Evolutionary conservation across 2,797 vertebrate species (phyloP), one percentile per base, ranked within the genome.

Genomic region (Aulostomus chinensis): DNA sequence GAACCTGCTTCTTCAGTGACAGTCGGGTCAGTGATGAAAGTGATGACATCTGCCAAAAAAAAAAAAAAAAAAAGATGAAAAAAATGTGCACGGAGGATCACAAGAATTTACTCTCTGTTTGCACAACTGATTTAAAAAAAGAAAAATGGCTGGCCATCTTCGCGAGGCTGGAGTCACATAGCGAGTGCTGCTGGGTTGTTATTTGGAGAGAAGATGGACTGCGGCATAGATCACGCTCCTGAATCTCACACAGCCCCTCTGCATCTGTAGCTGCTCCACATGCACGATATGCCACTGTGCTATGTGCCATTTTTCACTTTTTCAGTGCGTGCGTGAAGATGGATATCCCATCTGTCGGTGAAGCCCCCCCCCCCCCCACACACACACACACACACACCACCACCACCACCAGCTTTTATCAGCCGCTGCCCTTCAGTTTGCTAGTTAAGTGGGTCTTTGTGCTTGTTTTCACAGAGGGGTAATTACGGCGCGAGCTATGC

Each of bases 401-500:
- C n/a, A n/a, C 29, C 5, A n/a, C 24, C 8, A 6, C 49, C 31
- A 42, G 29, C 26, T 15, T 34, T 10, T 42, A 47, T 34, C 9
- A 7, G 34, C 51, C 25, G 14, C 33, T 62, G 36, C 39, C 39
- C 24, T 49, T 55, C 24, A 31, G 34, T 59, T 65, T 62, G 16
- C 34, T 42, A 13, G 68, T 55, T 52, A 56, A 70, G 31, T 73
- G 61, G 51, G 37, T 45, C 30, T 73, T 35, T 56, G 55, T 65
- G 71, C 57, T 29, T 75, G 76, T 81, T 83, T 84, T 77, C 63
- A 66, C 78, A 75, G 59, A 80, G 60, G 80, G 75, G 76, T 86
- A 84, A 88, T 87, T 88, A 81, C 76, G 50, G 57, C 73, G 73
- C 57, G 34, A 60, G 75, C 74, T 68, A 75, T 83, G 76, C 81